Evolutionary conservation across 1,140 invertebrate genomes (phyloP), one percentile per base, ranked within the genome.

Genomic region (Diorhabda sublineata): DNA sequence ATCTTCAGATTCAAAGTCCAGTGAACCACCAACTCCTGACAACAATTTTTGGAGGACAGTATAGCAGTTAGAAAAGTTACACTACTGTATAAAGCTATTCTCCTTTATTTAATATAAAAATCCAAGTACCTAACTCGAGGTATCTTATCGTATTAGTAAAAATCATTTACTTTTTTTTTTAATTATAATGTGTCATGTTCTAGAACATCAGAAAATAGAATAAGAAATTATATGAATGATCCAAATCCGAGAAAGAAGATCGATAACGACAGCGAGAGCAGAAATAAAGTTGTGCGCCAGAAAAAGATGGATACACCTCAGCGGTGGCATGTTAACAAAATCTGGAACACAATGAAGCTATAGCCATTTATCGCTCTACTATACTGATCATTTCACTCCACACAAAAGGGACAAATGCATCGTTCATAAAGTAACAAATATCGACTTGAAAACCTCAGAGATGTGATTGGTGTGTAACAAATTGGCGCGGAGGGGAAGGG

Each of bases 401-500:
- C 70, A 74, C 70, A 69, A 75, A 74, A 74, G 70, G 72, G 72
- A 70, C 75, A 75, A 76, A 72, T 69, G 73, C 69, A 63, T 57
- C 72, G 61, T 64, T 71, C 67, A 75, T 75, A 76, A 76, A 77
- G 71, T 74, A 70, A 74, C 75, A 75, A 75, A 75, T 77, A 77
- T 77, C 69, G 75, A 77, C 75, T 77, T 73, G 74, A 77, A 74
- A 73, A 75, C 74, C 74, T 74, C 71, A 74, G 74, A 74, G 74
- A 74, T 74, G 73, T 70, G 76, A 76, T 77, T 76, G 74, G 73
- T 73, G 71, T 71, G 69, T 70, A 63, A 73, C 71, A 70, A 73
- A 74, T 73, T 69, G 66, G 61, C 67, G 68, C 68, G 69, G 68
- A 74, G 60, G 70, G 73, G 75, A 67, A 70, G 73, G 75, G 69